phyloP scores from a whole-genome alignment of 2,113 vertebrate genomes.

The Malurus melanocephalus region DNA sequence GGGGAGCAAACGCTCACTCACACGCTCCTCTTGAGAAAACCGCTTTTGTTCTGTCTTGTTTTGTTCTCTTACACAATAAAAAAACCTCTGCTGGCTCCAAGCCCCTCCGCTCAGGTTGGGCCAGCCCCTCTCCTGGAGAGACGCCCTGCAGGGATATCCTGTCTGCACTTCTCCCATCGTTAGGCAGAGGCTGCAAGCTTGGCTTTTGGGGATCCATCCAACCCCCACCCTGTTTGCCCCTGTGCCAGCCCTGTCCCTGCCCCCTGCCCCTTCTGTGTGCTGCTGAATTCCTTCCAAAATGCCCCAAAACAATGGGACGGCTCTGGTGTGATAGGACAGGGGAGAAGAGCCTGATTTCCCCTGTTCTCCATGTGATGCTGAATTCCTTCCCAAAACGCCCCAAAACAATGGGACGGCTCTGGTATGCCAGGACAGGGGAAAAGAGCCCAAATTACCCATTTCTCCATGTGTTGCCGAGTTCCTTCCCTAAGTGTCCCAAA shows the following conservation, averaged over 20 bases:
- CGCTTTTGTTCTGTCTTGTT: conserved; percentile 20
- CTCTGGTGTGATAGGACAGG: no score
- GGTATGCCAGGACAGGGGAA: no score
- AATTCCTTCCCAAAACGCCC: neutral
- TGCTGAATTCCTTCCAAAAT: conserved; percentile 10
- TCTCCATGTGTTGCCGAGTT: no score
- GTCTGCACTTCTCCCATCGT: neutral
- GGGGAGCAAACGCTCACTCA: neutral
- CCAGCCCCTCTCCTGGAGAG: conserved; percentile 11
- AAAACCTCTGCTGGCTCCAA: neutral
- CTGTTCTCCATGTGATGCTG: no score
- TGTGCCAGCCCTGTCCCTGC: neutral
- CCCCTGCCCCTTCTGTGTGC: neutral
- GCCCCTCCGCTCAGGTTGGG: neutral
- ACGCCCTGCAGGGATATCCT: conserved; percentile 34
- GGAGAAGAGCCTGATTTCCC: no score
- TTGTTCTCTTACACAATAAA: conserved; percentile 26
- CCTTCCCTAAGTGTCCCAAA: no score
- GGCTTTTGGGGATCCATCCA: neutral
- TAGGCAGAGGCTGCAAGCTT: neutral
- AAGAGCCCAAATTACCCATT: no score
- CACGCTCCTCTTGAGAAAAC: neutral
- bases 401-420: neutral
- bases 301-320: neutral
- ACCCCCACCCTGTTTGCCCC: neutral